phyloP scores from a whole-genome alignment of 2,113 vertebrate species.

The Hippotragus niger region DNA sequence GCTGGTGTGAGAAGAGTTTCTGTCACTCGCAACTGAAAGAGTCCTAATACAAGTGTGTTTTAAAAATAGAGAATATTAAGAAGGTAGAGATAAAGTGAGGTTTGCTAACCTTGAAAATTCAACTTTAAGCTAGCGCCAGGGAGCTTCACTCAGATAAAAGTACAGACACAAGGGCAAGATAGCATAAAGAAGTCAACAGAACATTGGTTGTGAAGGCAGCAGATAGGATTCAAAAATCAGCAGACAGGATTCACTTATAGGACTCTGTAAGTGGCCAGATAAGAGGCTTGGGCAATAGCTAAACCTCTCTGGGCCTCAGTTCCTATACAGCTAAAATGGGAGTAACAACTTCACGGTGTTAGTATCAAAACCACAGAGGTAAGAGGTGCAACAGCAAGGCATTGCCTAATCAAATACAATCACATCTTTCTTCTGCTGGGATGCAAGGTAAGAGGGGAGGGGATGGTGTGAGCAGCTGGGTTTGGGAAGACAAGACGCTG shows the following conservation, averaged over 20 bases:
- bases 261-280: background rate
- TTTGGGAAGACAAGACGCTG: conserved; percentile 67
- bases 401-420: background rate
- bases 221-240: background rate
- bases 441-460: background rate
- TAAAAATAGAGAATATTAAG: background rate
- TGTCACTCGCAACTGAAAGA: background rate
- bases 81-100: background rate
- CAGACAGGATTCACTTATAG: background rate
- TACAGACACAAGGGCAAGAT: background rate
- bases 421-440: conserved; percentile 32
- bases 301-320: background rate
- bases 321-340: background rate
- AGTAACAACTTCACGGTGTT: background rate
- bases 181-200: background rate
- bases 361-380: background rate
- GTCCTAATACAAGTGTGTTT: background rate
- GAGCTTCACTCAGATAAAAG: background rate
- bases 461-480: conserved; percentile 22
- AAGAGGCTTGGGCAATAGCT: background rate
- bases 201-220: background rate
- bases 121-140: background rate
- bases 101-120: conserved; percentile 16
- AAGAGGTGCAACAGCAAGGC: background rate
- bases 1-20: background rate